Evolutionary conservation across 2,888 invertebrate genomes (phyloP), one percentile per base, ranked within the genome.

Genomic region (Tipula confusa): DNA sequence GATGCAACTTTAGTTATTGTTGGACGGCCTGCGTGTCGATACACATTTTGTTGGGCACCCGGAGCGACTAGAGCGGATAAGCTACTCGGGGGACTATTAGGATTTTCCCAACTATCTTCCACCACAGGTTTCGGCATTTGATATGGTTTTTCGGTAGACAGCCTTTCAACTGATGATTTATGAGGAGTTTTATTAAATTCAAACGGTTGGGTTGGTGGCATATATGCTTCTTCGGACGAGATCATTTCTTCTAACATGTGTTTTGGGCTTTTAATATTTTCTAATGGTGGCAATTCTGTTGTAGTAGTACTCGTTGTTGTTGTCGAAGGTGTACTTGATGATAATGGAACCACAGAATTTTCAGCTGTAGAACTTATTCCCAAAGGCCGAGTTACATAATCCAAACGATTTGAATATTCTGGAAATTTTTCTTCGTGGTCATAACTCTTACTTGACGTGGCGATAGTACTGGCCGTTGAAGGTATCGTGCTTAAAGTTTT

Each of bases 61-160:
- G 94, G 94, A 82, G 92, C 89, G 82, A 94, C 87, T 31, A 94
- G 89, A 28, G 93, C 92, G 29, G 94, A 93, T 24, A 93, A 88
- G 28, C 94, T 92, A 86, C 91, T 90, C 81, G 91, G 89, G 87
- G 89, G 85, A 83, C 85, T 80, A 85, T 85, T 82, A 83, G 84
- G 36, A 84, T 84, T 82, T 81, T 81, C 83, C 83, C 83, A 83
- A 18, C 15, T 83, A 43, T 48, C 83, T 29, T n/a, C n/a, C 1
- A 28, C 31, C n/a, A n/a, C n/a, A n/a, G 29, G 29, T 82, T 1
- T 3, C 18, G 82, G 33, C 29, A 80, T 15, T 80, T 80, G 29
- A 9, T 80, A 80, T 7, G 80, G 80, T n/a, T 80, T 29, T 9
- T 29, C 29, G 28, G 82, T 38, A 7, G 29, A 29, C 5, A 29